A percentile compares a stretch with the other conserved stretches of the same genome.
Evolutionary conservation across 1,140 invertebrate genomes (phyloP).

Genomic region (Drosophila repletoides): DNA sequence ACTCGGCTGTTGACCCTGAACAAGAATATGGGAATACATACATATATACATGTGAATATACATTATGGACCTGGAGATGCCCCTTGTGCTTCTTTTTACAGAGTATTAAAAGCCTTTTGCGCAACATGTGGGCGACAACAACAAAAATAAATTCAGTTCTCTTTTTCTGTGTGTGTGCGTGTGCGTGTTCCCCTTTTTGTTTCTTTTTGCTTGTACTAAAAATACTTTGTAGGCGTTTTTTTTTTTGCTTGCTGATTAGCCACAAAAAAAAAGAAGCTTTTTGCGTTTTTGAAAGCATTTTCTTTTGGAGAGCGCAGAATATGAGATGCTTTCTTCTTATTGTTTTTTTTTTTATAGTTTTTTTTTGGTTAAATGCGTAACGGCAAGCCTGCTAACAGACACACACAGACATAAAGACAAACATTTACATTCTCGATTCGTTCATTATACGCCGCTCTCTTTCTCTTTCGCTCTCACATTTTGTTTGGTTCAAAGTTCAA

Average conservation of each 20-base stretch:
- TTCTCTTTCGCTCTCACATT: background rate
- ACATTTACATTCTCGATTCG: slow-evolving; percentile 57
- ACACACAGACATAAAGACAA: background rate
- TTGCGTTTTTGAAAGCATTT: slow-evolving; percentile 55
- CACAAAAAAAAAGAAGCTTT: slow-evolving; percentile 35
- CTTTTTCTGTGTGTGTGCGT: background rate
- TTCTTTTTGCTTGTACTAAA: slow-evolving; percentile 61
- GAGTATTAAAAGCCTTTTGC: slow-evolving; percentile 29
- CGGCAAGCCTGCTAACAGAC: slow-evolving; percentile 12
- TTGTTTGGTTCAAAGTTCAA: slow-evolving; percentile 73
- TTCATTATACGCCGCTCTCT: slow-evolving; percentile 46
- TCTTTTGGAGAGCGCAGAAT: background rate
- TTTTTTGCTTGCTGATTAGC: slow-evolving; percentile 61
- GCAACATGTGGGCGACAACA: slow-evolving; percentile 55
- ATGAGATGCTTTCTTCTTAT: slow-evolving; percentile 28
- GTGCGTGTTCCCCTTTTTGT: slow-evolving; percentile 42
- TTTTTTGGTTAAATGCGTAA: slow-evolving; percentile 34
- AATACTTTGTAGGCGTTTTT: slow-evolving; percentile 71
- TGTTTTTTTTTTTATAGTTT: background rate
- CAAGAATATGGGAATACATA: too few species aligned
- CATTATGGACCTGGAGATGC: background rate
- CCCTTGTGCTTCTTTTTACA: too few species aligned
- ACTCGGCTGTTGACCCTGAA: too few species aligned
- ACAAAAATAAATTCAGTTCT: slow-evolving; percentile 16
- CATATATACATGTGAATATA: background rate